Percentiles rank a stretch among this genome's conserved stretches.
Conservation (phyloP, 2,888 invertebrate species). For the Sminthurides aquaticus region DNA sequence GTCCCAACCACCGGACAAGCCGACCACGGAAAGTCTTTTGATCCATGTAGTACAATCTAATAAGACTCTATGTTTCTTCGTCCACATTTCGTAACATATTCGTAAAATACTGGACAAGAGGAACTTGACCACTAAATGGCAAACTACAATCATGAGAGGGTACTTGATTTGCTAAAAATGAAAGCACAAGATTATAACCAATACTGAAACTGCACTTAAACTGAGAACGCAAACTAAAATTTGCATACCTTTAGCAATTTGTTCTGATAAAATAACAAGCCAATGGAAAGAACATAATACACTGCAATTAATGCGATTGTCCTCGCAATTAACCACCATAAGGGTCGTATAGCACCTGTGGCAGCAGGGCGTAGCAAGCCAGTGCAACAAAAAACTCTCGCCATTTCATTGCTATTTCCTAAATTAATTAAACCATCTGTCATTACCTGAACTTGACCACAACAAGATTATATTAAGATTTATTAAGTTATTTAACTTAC, state of each 20-base stretch:
- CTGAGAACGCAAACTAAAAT: constrained; percentile 2
- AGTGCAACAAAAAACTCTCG: constrained; percentile 16
- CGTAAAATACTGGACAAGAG: constrained; percentile 67
- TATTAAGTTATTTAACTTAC: too few species aligned
- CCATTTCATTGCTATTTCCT: constrained; percentile 12
- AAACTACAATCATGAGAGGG: constrained; percentile 81
- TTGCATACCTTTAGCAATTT: constrained; percentile 70
- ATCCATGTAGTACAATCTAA: constrained; percentile 70
- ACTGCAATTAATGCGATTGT: constrained; percentile 59
- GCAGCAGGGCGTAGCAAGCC: constrained; percentile 15
- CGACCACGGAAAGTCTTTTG: constrained; percentile 73
- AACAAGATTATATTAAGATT: too few species aligned
- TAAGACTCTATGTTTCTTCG: constrained; percentile 59
- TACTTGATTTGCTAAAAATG: constrained; percentile 69
- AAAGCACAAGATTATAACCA: constrained; percentile 2
- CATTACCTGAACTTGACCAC: too few species aligned
- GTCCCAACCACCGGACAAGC: constrained; percentile 89
- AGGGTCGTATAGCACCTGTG: constrained; percentile 26
- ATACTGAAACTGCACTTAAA: background rate
- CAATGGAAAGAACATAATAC: constrained; percentile 87
- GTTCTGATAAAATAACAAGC: constrained; percentile 94
- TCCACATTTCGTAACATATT: constrained; percentile 51
- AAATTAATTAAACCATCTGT: background rate
- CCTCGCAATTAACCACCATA: constrained; percentile 40
- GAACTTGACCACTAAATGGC: constrained; percentile 85